Evolutionary conservation across 2,113 vertebrate species (phyloP).

Genomic region (Ornithorhynchus anatinus): DNA sequence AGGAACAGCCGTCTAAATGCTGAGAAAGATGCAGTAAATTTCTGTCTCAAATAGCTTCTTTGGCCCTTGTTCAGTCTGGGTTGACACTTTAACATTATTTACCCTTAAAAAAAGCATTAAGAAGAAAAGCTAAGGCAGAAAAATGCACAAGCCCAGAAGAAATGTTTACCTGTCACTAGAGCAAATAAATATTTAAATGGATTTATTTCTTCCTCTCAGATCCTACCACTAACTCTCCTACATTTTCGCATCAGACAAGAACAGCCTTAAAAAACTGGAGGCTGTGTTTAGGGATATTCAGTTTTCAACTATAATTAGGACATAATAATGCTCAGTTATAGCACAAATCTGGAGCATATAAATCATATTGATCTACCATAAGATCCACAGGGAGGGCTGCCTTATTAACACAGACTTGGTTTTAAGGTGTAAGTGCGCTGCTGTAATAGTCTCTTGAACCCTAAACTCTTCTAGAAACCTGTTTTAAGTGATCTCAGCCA

Average conservation of each 20-base stretch:
- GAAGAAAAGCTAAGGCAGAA: not conserved
- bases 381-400: not conserved
- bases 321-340: constrained; percentile 43
- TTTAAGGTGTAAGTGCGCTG: not conserved
- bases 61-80: not conserved
- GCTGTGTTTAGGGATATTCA: too few relatives aligned
- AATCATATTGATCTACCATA: constrained; percentile 29
- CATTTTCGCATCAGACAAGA: not conserved
- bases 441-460: not conserved
- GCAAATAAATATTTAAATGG: constrained; percentile 9
- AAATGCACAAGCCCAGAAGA: not conserved
- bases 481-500: not conserved
- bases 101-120: constrained; percentile 15
- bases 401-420: constrained; percentile 22
- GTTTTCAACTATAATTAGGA: too few relatives aligned
- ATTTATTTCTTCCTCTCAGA: not conserved
- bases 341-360: constrained; percentile 6
- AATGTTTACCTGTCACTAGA: not conserved
- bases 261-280: not conserved
- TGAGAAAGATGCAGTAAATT: not conserved
- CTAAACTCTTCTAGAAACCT: not conserved
- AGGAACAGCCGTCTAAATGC: not conserved
- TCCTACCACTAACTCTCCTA: too few relatives aligned
- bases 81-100: not conserved
- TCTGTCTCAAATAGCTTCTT: not conserved